These are phyloP conservation scores for Cryptophagus acutangulus DNA, from an alignment of 2,888 invertebrate genomes.

Conservation along the genomic window DNA sequence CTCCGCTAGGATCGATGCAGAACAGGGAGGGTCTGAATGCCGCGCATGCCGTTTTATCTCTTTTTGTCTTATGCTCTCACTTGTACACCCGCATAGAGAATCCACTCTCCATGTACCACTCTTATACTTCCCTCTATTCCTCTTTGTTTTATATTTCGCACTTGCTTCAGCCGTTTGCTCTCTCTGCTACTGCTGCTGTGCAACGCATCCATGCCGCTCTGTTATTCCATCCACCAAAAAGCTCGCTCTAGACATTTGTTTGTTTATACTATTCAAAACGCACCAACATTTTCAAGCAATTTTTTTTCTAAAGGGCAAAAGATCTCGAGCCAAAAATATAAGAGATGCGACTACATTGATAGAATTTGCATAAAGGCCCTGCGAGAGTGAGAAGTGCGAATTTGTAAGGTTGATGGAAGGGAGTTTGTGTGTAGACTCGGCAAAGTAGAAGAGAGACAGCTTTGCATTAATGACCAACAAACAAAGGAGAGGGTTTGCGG, in stretches of 20 bases:
- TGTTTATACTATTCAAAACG: no score
- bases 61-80: conserved; percentile 49
- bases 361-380: no score
- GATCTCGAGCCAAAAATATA: no score
- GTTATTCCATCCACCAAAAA: no score
- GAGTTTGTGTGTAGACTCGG: conserved; percentile 23
- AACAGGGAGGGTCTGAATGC: conserved; percentile 45
- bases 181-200: no score
- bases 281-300: no score
- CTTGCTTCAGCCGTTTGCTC: no score
- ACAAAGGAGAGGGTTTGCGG: conserved; percentile 35
- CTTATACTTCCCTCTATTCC: conserved; percentile 29
- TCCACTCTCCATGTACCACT: conserved; percentile 36
- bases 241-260: no score
- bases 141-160: conserved; percentile 21
- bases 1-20: conserved; percentile 48
- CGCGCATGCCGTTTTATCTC: conserved; percentile 50
- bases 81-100: conserved; percentile 37
- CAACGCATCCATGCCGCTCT: background rate
- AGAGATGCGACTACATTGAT: no score
- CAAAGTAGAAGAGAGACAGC: conserved; percentile 37
- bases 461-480: conserved; percentile 38
- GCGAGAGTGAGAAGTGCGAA: no score
- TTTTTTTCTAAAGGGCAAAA: no score
- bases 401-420: conserved; percentile 29